Conservation (phyloP, 2,888 invertebrate genomes). For the Pterobdella sp. region DNA sequence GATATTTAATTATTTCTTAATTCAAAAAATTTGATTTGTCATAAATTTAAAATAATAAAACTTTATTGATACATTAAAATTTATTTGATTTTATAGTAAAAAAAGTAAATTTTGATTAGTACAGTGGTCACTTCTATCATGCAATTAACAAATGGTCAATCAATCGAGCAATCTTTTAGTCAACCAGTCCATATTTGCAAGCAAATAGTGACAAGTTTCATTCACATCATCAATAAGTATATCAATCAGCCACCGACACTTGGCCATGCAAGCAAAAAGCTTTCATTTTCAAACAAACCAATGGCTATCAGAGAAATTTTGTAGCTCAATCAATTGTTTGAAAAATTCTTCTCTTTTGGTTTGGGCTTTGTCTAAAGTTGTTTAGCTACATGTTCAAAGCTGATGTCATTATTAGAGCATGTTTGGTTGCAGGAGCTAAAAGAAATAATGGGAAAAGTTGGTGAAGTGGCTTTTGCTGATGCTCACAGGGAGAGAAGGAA, state of each 20-base stretch:
- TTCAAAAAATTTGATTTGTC: too few relatives aligned
- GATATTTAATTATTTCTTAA: neutral
- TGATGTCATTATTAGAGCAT: neutral
- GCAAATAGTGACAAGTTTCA: slow-evolving; percentile 19
- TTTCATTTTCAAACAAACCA: neutral
- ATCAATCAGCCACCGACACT: neutral
- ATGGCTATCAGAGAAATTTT: neutral
- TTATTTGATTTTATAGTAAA: too few relatives aligned
- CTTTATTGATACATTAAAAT: too few relatives aligned
- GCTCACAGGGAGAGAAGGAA: slow-evolving; percentile 91
- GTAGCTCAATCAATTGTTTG: too few relatives aligned
- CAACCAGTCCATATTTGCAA: slow-evolving; percentile 16
- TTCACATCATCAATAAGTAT: too few relatives aligned
- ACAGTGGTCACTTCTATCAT: neutral
- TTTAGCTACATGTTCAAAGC: too few relatives aligned
- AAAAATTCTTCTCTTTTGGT: slow-evolving; percentile 2
- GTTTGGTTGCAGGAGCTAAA: slow-evolving; percentile 73
- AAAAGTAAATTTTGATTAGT: neutral
- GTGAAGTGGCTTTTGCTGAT: slow-evolving; percentile 96
- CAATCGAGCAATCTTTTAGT: slow-evolving; percentile 10
- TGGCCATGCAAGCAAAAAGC: neutral
- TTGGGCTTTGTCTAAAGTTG: too few relatives aligned
- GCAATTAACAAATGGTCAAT: slow-evolving; percentile 18
- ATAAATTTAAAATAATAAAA: too few relatives aligned
- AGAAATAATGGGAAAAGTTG: slow-evolving; percentile 98